phyloP scores from a whole-genome alignment of 2,888 invertebrate genomes.

The Pachymerium ferrugineum region DNA sequence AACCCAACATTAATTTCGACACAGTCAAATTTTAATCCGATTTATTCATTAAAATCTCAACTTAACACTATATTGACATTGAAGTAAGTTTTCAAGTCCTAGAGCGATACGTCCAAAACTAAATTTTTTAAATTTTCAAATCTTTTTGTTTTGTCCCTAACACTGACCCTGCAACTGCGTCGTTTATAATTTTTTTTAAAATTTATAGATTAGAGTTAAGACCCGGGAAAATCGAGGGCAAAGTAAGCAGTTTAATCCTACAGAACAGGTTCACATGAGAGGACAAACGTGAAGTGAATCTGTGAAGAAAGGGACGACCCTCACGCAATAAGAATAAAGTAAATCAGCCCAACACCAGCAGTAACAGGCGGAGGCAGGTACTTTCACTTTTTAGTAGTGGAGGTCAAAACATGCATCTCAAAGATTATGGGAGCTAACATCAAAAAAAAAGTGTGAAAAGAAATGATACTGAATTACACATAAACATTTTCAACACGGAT shows the following conservation, averaged over 20 bases:
- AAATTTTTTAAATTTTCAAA: too few species aligned
- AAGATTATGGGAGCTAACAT: background rate
- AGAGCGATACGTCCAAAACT: too few species aligned
- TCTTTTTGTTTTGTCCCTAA: too few species aligned
- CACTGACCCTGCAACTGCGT: background rate
- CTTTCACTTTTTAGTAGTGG: background rate
- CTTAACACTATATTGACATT: too few species aligned
- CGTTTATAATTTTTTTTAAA: background rate
- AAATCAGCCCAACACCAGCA: background rate
- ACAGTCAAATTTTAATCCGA: too few species aligned
- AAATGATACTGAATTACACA: too few species aligned
- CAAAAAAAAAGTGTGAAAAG: too few species aligned
- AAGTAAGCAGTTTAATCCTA: background rate
- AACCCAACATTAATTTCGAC: too few species aligned
- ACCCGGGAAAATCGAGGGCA: background rate
- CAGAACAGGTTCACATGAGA: slow-evolving; percentile 3
- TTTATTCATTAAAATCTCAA: too few species aligned
- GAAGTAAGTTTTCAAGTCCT: too few species aligned
- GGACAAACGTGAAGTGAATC: background rate
- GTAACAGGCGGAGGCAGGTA: background rate
- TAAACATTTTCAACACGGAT: too few species aligned
- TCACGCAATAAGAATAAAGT: background rate
- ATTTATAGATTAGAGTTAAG: background rate
- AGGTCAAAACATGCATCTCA: background rate
- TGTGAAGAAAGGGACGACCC: background rate